Base-by-base conservation (phyloP, 2,797 vertebrate genomes). In the Cyprinodon diabolis region DNA sequence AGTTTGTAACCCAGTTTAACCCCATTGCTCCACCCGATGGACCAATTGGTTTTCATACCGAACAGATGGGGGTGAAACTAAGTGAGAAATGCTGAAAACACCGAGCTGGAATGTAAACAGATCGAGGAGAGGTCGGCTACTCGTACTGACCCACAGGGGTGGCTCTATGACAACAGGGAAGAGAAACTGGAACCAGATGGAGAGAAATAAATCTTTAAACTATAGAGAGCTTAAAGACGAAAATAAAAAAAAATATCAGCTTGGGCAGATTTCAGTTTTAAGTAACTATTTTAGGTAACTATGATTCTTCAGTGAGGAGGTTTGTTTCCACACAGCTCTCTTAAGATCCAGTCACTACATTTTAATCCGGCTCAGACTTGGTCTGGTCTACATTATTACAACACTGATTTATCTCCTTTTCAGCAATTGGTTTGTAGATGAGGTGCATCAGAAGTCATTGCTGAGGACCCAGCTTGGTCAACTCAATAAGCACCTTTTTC, bases 11-110 rank as follows among this genome's bases (percentile, higher is more conserved):
- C 25, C 56, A 30, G n/a, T 58, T 47, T 71, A 49, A 30, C 60
- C 49, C 9, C 58, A 17, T 21, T 6, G 6, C 37, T 30, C n/a
- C 21, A 15, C n/a, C 63, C n/a, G 45, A 13, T 58, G 10, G 45
- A 49, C 23, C 49, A 21, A 72, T 66, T 40, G 71, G 66, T 72
- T 72, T 72, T 63, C 62, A 66, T 45, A 30, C 71, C 13, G 21
- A 43, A 58, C 15, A 47, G 37, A 54, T 2, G 30, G 52, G 21
- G 52, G 56, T 19, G 25, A 60, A 57, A 30, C 35, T 8, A 25
- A 52, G 60, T 25, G n/a, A 49, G 25, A 48, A 49, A 47, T 4
- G 2, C 69, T 35, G 23, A 35, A 47, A 71, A 47, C 49, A 23
- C 35, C 13, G 30, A 68, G 48, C 17, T n/a, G 67, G 57, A 19